Evolutionary conservation across 1,140 invertebrate species (phyloP).

Genomic region (Aleiodes sp.): DNA sequence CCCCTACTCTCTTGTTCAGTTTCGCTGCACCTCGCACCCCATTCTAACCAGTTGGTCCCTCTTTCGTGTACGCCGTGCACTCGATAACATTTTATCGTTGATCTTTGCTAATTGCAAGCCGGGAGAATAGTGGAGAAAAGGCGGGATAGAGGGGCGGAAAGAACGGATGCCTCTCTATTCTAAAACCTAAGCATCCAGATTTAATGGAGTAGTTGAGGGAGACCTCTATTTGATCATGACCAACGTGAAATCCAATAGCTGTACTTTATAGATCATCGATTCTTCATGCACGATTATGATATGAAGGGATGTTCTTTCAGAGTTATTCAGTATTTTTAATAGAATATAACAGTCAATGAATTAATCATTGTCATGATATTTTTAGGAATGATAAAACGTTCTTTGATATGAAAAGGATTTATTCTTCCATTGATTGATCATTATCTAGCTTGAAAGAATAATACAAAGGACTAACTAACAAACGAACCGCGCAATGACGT

Average conservation of each 20-base stretch:
- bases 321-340: no score
- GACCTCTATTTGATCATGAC: constrained; percentile 12
- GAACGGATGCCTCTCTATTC: background rate
- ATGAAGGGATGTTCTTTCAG: no score
- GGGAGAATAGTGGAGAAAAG: no score
- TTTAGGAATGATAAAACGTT: no score
- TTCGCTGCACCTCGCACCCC: constrained; percentile 3
- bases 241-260: background rate
- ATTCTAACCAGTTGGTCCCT: background rate
- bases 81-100: constrained; percentile 31
- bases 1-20: constrained; percentile 34
- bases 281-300: background rate
- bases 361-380: no score
- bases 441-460: no score
- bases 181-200: constrained; percentile 10
- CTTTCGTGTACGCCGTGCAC: constrained; percentile 15
- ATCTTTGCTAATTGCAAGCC: constrained; percentile 34
- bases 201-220: constrained; percentile 5
- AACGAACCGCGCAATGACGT: no score
- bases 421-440: no score
- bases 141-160: no score
- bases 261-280: background rate
- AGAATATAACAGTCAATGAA: no score
- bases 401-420: no score
- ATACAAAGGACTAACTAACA: no score